Evolutionary conservation across 2,888 invertebrate genomes (phyloP), one percentile per base, ranked within the genome.

Genomic region (Chymomyza procnemis): DNA sequence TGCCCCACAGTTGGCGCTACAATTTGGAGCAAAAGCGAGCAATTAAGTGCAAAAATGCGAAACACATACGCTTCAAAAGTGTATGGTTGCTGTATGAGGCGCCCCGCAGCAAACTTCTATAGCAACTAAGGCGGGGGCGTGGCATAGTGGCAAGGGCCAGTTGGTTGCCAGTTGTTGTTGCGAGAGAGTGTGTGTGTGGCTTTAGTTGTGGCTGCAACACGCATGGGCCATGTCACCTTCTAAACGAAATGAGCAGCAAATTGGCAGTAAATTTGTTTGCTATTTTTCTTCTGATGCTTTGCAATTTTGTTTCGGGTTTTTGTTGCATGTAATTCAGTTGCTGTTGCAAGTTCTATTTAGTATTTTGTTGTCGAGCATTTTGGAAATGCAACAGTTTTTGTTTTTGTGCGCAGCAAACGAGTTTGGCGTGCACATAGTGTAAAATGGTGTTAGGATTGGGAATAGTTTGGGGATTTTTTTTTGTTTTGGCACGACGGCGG

Each of bases 21-120:
- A 87, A 81, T 82, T 85, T 82, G 86, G 70, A 71, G 85, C 80
- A 79, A 82, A 54, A 82, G 83, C 85, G 64, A 82, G 81, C 81
- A 82, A 82, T 82, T 82, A 82, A 87, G 85, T 82, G 81, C 87
- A 82, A 87, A 82, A 82, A 82, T 87, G 87, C 87, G 81, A 87
- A 85, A 87, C 81, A 82, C 81, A 82, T 85, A 82, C 87, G 80
- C 69, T 75, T 80, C 82, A 73, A n/a, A n/a, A 81, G 77, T 82
- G 78, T 73, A 79, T 26, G 3, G 26, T 6, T 26, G 3, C 5
- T 6, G 26, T 26, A 73, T 72, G 71, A 71, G 63, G 62, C 71
- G 48, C 71, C 64, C 34, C 50, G 48, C 30, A 69, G 16, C 50
- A 50, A 41, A 41, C 12, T 41, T 41, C 34, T 41, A 41, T 41